phyloP scores from a whole-genome alignment of 2,113 vertebrate species.

The Sarotherodon lohbergeri region DNA sequence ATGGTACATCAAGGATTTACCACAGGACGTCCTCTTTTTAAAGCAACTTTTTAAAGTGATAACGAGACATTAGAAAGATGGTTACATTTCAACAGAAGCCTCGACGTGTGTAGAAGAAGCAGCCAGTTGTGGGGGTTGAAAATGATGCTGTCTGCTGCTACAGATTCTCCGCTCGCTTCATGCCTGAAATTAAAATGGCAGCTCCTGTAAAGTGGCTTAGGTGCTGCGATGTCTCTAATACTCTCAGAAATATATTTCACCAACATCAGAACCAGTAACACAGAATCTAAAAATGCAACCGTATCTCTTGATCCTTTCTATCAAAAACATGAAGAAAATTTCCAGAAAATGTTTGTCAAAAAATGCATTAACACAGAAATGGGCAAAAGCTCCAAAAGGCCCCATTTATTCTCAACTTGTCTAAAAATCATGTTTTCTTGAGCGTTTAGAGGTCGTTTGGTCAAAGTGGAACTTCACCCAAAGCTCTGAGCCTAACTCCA shows the following conservation, averaged over 20 bases:
- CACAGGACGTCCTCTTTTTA: background rate
- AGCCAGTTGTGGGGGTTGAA: background rate
- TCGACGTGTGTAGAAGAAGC: background rate
- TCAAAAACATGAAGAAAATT: background rate
- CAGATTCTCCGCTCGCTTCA: background rate
- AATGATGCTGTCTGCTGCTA: background rate
- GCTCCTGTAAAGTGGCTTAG: background rate
- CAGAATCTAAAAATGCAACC: background rate
- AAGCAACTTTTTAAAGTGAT: background rate
- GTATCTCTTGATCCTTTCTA: background rate
- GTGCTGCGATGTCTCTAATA: background rate
- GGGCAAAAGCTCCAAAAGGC: background rate
- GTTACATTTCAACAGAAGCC: background rate
- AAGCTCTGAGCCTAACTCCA: background rate
- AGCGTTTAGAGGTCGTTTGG: background rate
- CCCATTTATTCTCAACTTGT: background rate
- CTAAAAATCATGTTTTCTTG: background rate
- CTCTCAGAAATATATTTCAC: background rate
- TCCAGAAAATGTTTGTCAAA: background rate
- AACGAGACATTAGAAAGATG: background rate
- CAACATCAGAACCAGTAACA: background rate
- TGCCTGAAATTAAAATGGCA: background rate
- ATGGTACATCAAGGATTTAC: background rate
- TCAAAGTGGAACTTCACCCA: rapidly evolving
- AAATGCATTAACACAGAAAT: background rate